phyloP scores from a whole-genome alignment of 2,797 vertebrate species.

The Enteromius mattozi region DNA sequence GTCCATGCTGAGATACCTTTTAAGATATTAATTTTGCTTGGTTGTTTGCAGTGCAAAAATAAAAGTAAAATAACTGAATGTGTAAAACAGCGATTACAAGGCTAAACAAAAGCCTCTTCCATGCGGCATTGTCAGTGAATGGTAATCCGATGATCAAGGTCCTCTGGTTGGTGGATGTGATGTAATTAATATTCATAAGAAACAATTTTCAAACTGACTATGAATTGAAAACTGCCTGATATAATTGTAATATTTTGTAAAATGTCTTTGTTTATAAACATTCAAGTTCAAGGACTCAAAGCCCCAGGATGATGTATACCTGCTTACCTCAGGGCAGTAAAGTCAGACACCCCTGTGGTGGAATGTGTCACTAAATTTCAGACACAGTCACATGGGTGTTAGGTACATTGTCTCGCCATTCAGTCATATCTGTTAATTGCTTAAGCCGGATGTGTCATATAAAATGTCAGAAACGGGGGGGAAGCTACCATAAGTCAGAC shows the following conservation, averaged over 20 bases:
- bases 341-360: slow-evolving; percentile 49
- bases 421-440: slow-evolving; percentile 38
- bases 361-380: slow-evolving; percentile 57
- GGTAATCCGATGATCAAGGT: neutral
- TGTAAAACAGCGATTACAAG: neutral
- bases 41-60: neutral
- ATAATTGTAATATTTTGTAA: neutral
- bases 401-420: slow-evolving; percentile 22
- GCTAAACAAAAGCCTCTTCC: neutral
- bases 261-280: neutral
- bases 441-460: slow-evolving; percentile 52
- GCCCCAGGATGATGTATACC: slow-evolving; percentile 10
- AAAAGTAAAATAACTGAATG: neutral
- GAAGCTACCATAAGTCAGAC: neutral
- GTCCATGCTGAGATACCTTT: neutral
- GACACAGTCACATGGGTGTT: slow-evolving; percentile 48
- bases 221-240: neutral
- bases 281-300: slow-evolving; percentile 11
- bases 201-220: neutral
- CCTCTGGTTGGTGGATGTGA: neutral
- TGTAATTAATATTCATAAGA: neutral
- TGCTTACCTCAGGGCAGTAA: slow-evolving; percentile 23
- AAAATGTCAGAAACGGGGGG: neutral
- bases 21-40: neutral
- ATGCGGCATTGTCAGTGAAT: neutral